Evolutionary conservation across 2,888 invertebrate genomes (phyloP).

Genomic region (Sialis lutaria): DNA sequence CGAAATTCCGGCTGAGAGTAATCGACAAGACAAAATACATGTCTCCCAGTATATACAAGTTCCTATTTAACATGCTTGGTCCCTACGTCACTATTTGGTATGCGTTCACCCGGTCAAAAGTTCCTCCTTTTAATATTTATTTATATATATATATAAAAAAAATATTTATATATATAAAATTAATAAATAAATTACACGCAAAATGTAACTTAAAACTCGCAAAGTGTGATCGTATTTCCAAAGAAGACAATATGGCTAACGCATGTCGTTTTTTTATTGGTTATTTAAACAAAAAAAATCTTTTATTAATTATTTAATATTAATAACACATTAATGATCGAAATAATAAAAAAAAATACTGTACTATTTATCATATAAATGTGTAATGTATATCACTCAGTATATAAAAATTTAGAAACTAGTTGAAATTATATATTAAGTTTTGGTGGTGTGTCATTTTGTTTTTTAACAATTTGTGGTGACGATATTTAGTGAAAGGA

Average conservation of each 20-base stretch:
- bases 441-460: slow-evolving; percentile 5
- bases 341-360: slow-evolving; percentile 26
- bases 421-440: slow-evolving; percentile 6
- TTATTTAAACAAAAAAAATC: slow-evolving; percentile 23
- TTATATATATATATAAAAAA: slow-evolving; percentile 4
- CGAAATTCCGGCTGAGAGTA: not conserved
- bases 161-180: slow-evolving; percentile 2
- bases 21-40: slow-evolving; percentile 3
- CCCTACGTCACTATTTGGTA: slow-evolving; percentile 8
- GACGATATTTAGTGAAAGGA: too few species aligned
- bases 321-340: slow-evolving; percentile 14
- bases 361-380: slow-evolving; percentile 26
- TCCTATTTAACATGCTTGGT: slow-evolving; percentile 24
- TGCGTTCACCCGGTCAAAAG: slow-evolving; percentile 11
- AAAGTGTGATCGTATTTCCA: slow-evolving; percentile 4
- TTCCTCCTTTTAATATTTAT: slow-evolving; percentile 19
- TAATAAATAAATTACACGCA: not conserved
- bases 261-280: slow-evolving; percentile 25
- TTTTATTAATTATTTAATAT: slow-evolving; percentile 23
- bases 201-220: slow-evolving; percentile 5
- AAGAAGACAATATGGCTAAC: slow-evolving; percentile 21
- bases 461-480: slow-evolving; percentile 4
- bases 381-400: slow-evolving; percentile 27
- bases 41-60: slow-evolving; percentile 28
- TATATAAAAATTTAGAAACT: slow-evolving; percentile 6